These are phyloP conservation scores for Drosophila obscura DNA, from an alignment of 1,140 invertebrate genomes.

Conservation along the genomic window DNA sequence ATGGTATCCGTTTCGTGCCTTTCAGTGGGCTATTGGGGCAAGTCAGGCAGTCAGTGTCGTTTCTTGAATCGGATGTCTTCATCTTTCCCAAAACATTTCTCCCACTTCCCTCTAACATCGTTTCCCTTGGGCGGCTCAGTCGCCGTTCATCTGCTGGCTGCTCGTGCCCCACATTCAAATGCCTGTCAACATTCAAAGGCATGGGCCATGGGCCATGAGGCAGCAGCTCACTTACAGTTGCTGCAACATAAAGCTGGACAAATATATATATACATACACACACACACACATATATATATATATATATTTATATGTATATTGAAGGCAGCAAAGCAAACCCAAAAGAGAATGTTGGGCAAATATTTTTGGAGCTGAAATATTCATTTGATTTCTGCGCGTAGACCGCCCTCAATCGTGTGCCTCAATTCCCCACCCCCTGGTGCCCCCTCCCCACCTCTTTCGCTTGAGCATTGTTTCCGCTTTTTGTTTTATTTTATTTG, in stretches of 20 bases:
- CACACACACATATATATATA: not conserved
- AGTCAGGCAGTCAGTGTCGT: not conserved
- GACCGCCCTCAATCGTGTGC: constrained; percentile 19
- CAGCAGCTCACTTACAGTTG: constrained; percentile 61
- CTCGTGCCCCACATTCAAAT: constrained; percentile 62
- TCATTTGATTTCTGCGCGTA: constrained; percentile 57
- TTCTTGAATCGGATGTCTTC: constrained; percentile 19
- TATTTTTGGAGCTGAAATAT: constrained; percentile 67
- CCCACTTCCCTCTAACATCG: constrained; percentile 8
- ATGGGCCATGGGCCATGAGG: constrained; percentile 17
- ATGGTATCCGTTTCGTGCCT: not conserved
- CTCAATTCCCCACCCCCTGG: not conserved
- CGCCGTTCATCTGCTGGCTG: constrained; percentile 14
- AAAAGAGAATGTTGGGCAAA: constrained; percentile 37
- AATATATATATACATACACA: constrained; percentile 13
- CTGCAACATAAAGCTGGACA: constrained; percentile 39
- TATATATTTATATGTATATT: constrained; percentile 4
- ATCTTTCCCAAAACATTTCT: constrained; percentile 6
- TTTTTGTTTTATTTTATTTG: constrained; percentile 18
- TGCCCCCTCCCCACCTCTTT: not conserved
- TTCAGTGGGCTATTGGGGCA: constrained; percentile 4
- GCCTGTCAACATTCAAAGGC: constrained; percentile 48
- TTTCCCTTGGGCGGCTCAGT: not conserved
- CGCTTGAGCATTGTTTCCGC: constrained; percentile 42
- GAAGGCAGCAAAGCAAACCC: constrained; percentile 12